Conservation (phyloP, 2,888 invertebrate species). For the Eucera pruinosa region DNA sequence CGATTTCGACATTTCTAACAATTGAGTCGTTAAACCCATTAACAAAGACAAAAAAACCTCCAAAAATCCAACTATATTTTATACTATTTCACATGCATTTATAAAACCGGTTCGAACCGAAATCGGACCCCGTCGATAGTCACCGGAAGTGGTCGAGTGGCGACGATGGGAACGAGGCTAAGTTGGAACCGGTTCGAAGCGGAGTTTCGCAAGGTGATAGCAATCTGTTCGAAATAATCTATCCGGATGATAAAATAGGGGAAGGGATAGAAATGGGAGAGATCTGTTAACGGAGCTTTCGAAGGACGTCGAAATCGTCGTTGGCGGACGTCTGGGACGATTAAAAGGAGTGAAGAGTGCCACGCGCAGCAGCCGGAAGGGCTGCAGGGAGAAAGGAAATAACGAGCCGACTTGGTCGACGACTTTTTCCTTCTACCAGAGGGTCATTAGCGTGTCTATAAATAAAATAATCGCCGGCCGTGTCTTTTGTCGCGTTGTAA, state of each 20-base stretch:
- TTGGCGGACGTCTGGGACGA: conserved; percentile 36
- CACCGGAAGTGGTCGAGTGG: no score
- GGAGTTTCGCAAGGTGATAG: background rate
- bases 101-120: no score
- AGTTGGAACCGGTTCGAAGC: no score
- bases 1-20: no score
- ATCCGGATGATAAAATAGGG: background rate
- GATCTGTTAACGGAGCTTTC: no score
- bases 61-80: no score
- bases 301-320: conserved; percentile 38
- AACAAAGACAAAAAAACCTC: no score
- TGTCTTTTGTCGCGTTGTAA: conserved; percentile 68
- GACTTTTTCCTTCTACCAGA: conserved; percentile 70
- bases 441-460: conserved; percentile 79
- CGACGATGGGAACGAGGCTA: no score
- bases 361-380: conserved; percentile 52
- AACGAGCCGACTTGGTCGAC: conserved; percentile 67
- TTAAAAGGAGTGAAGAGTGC: conserved; percentile 48
- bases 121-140: no score
- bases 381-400: conserved; percentile 56
- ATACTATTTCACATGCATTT: no score
- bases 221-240: conserved; percentile 29
- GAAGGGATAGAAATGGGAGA: no score
- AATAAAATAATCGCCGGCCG: conserved; percentile 78
- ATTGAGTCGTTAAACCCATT: no score